A percentile compares a stretch with the other conserved stretches of the same genome.
phyloP scores from a whole-genome alignment of 2,113 vertebrate genomes.

The Amphilophus citrinellus region DNA sequence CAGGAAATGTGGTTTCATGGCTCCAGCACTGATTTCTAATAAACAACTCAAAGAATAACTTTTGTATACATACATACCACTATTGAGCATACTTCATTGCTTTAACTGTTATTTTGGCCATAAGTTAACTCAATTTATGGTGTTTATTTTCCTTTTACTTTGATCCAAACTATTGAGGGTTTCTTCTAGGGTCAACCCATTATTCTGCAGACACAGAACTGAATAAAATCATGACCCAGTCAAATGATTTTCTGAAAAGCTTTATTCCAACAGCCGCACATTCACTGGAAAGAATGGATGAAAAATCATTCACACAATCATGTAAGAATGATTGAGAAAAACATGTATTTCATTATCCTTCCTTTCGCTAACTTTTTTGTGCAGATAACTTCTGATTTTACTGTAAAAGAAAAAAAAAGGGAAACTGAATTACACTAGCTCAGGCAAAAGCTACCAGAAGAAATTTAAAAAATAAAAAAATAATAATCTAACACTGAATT shows the following conservation, averaged over 20 bases:
- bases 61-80: not conserved
- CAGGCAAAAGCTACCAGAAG: not conserved
- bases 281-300: not conserved
- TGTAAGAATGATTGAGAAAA: not conserved
- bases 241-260: constrained; percentile 1
- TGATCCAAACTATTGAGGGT: not conserved
- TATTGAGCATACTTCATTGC: constrained; percentile 16
- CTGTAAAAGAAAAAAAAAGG: not conserved
- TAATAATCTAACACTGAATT: not conserved
- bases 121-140: constrained; percentile 16
- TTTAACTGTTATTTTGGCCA: constrained; percentile 13
- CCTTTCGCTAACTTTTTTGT: not conserved
- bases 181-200: constrained; percentile 15
- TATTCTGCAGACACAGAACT: constrained; percentile 23
- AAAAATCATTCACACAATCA: not conserved
- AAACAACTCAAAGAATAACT: not conserved
- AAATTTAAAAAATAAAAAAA: not conserved
- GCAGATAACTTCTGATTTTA: not conserved
- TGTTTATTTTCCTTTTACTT: constrained; percentile 35
- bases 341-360: not conserved
- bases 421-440: constrained; percentile 5
- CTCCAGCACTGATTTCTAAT: not conserved
- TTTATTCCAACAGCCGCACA: not conserved
- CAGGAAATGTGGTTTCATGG: not conserved
- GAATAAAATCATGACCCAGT: constrained; percentile 22